phyloP scores from a whole-genome alignment of 1,140 invertebrate species.

The Macrocentrus cingulum region DNA sequence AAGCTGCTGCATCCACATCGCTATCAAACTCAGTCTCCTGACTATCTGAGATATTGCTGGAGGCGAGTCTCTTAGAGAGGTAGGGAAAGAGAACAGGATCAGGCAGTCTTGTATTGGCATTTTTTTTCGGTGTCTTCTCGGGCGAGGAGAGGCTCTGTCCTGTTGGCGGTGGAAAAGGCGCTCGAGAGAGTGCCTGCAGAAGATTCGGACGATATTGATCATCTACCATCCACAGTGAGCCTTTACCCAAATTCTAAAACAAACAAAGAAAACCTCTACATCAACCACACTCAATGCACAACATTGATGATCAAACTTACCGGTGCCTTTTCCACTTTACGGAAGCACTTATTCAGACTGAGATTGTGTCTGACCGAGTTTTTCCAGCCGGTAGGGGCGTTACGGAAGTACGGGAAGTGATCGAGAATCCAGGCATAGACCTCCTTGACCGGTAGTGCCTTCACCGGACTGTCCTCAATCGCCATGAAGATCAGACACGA shows the following conservation, averaged over 20 bases:
- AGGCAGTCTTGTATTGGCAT: conserved; percentile 57
- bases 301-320: too few species aligned
- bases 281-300: too few species aligned
- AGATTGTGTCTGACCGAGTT: conserved; percentile 95
- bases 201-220: conserved; percentile 83
- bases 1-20: conserved; percentile 77
- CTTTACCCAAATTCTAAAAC: conserved; percentile 87
- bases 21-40: conserved; percentile 62
- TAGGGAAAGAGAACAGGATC: conserved; percentile 79
- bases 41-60: conserved; percentile 54
- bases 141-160: conserved; percentile 48
- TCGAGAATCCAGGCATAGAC: conserved; percentile 98
- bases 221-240: conserved; percentile 93
- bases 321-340: conserved; percentile 90
- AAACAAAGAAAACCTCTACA: too few species aligned
- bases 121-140: conserved; percentile 47
- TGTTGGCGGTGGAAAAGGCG: conserved; percentile 77
- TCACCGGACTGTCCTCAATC: conserved; percentile 86
- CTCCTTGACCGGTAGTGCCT: conserved; percentile 92
- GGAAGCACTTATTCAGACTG: conserved; percentile 95
- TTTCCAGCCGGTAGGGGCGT: conserved; percentile 96
- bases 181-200: conserved; percentile 79
- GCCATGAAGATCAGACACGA: conserved; percentile 97
- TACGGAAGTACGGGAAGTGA: conserved; percentile 96
- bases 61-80: conserved; percentile 69